Evolutionary conservation across 2,113 vertebrate species (phyloP).

Genomic region (Chloropsis hardwickii): DNA sequence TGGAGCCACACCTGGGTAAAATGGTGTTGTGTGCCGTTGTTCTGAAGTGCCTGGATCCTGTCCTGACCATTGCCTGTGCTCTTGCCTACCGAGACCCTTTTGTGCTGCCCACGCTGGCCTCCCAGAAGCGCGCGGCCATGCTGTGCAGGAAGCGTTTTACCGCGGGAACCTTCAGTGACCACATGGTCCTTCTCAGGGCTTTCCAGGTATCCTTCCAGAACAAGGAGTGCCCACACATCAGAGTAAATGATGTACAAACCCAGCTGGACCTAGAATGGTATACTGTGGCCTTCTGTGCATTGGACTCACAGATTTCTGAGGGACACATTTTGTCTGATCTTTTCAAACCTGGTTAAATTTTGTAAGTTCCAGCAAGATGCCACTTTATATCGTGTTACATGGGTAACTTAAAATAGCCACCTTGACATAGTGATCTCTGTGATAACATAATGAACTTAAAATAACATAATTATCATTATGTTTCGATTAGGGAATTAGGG

Average conservation of each 20-base stretch:
- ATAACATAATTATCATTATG: not conserved
- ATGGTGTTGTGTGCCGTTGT: slow-evolving; percentile 92
- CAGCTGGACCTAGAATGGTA: not conserved
- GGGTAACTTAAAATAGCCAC: not conserved
- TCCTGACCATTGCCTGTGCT: slow-evolving; percentile 92
- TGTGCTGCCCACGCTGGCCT: slow-evolving; percentile 82
- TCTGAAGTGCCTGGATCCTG: slow-evolving; percentile 93
- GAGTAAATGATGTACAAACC: not conserved
- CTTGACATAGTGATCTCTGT: not conserved
- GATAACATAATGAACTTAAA: not conserved
- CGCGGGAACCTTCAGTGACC: slow-evolving; percentile 89
- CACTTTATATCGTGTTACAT: not conserved
- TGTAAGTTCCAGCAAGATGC: not conserved
- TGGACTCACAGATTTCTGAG: not conserved
- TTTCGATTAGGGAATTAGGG: not conserved
- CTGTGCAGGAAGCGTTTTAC: slow-evolving; percentile 84
- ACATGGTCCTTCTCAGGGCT: slow-evolving; percentile 92
- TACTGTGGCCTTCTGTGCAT: fast-evolving
- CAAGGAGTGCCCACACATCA: not conserved
- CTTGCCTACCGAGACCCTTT: slow-evolving; percentile 93
- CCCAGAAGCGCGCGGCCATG: slow-evolving; percentile 87
- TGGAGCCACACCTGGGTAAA: slow-evolving; percentile 96
- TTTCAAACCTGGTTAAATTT: not conserved
- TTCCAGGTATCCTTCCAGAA: slow-evolving; percentile 84
- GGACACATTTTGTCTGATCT: not conserved